Percentiles rank a stretch among this genome's conserved stretches.
These are phyloP conservation scores for Gallinago jamesoni DNA, from an alignment of 2,113 vertebrate species.

Conservation along the genomic window DNA sequence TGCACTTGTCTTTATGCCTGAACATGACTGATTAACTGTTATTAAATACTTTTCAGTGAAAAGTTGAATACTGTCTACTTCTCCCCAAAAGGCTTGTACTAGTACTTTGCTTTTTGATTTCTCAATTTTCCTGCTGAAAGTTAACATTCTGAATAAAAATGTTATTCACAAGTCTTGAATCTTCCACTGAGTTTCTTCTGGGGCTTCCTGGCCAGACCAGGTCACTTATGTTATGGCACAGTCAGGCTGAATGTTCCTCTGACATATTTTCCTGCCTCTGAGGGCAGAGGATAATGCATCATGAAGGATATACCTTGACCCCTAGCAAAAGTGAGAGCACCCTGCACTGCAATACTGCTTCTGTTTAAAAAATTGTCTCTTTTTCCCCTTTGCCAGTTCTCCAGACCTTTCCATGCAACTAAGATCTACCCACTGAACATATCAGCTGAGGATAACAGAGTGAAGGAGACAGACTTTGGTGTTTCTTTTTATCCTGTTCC, in stretches of 20 bases:
- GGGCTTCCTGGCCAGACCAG: not conserved
- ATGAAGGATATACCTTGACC: fast-evolving
- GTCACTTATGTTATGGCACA: not conserved
- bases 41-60: not conserved
- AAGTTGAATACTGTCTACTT: not conserved
- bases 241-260: not conserved
- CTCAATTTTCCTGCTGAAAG: not conserved
- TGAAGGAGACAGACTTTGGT: not conserved
- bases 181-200: not conserved
- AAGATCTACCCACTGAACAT: not conserved
- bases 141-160: not conserved
- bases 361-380: not conserved
- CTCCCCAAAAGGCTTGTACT: not conserved
- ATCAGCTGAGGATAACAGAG: not conserved
- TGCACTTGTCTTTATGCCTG: not conserved
- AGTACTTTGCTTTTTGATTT: not conserved
- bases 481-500: not conserved
- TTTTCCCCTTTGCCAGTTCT: not conserved
- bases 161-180: not conserved
- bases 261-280: not conserved
- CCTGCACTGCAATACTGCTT: not conserved
- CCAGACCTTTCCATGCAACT: not conserved
- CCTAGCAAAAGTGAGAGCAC: not conserved
- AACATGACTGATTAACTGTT: not conserved
- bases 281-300: not conserved